Evolutionary conservation across 1,140 invertebrate genomes (phyloP).

Genomic region (Meteorus sp.): DNA sequence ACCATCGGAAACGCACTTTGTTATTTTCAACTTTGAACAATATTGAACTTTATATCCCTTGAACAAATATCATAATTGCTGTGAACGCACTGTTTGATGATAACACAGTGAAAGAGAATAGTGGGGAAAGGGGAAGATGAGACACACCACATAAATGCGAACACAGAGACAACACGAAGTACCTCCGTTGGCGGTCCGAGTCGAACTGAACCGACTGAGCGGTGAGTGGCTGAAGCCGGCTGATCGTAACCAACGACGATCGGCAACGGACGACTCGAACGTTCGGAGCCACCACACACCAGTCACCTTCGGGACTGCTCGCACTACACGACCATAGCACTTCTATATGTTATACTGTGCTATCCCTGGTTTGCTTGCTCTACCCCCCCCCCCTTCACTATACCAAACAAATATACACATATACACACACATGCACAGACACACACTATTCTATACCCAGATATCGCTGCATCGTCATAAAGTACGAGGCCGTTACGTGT

Average conservation of each 20-base stretch:
- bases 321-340: constrained; percentile 14
- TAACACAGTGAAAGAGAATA: constrained; percentile 5
- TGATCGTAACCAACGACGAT: constrained; percentile 31
- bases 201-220: constrained; percentile 47
- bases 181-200: constrained; percentile 46
- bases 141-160: no score
- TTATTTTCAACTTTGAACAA: no score
- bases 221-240: constrained; percentile 43
- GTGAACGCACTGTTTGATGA: constrained; percentile 21
- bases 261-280: constrained; percentile 31
- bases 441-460: neutral
- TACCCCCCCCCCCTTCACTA: neutral
- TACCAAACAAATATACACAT: no score
- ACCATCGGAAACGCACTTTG: no score
- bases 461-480: neutral
- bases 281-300: no score
- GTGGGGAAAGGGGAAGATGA: constrained; percentile 8
- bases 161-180: constrained; percentile 31
- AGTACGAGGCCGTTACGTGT: neutral
- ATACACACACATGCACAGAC: neutral
- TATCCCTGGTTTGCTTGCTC: neutral
- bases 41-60: no score
- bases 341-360: constrained; percentile 1
- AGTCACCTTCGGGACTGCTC: constrained; percentile 24
- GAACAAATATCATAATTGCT: constrained; percentile 14